These are phyloP conservation scores for Synanthedon myopaeformis DNA, from an alignment of 2,888 invertebrate species.

Conservation along the genomic window DNA sequence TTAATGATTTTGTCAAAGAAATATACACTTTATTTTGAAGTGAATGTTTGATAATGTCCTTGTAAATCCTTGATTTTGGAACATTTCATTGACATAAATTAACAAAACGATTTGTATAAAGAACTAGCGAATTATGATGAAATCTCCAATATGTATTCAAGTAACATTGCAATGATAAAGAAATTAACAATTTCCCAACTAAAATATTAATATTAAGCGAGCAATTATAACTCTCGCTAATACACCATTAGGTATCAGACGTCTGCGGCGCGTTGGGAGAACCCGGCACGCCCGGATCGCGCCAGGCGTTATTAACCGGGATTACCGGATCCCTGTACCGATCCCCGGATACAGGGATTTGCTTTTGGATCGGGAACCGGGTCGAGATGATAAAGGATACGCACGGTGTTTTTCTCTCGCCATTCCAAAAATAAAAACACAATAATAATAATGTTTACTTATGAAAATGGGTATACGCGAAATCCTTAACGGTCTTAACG, in stretches of 20 bases:
- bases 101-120: too few species aligned
- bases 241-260: slow-evolving; percentile 54
- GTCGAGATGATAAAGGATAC: slow-evolving; percentile 66
- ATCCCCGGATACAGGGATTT: slow-evolving; percentile 66
- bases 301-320: slow-evolving; percentile 63
- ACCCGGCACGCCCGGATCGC: slow-evolving; percentile 30
- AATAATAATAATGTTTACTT: too few species aligned
- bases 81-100: too few species aligned
- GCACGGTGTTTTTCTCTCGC: slow-evolving; percentile 10
- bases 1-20: too few species aligned
- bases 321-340: slow-evolving; percentile 58
- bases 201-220: slow-evolving; percentile 38
- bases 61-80: too few species aligned
- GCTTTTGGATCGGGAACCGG: slow-evolving; percentile 56
- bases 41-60: too few species aligned
- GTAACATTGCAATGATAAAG: neutral
- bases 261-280: slow-evolving; percentile 21
- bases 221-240: slow-evolving; percentile 59
- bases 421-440: too few species aligned
- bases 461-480: too few species aligned
- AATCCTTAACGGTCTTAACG: too few species aligned
- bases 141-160: neutral
- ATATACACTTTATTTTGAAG: too few species aligned
- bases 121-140: too few species aligned
- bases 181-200: slow-evolving; percentile 11